Percentiles rank a stretch among this genome's conserved stretches.
Evolutionary conservation across 2,797 vertebrate species (phyloP).

Genomic region (Notoglanidium macrostoma): DNA sequence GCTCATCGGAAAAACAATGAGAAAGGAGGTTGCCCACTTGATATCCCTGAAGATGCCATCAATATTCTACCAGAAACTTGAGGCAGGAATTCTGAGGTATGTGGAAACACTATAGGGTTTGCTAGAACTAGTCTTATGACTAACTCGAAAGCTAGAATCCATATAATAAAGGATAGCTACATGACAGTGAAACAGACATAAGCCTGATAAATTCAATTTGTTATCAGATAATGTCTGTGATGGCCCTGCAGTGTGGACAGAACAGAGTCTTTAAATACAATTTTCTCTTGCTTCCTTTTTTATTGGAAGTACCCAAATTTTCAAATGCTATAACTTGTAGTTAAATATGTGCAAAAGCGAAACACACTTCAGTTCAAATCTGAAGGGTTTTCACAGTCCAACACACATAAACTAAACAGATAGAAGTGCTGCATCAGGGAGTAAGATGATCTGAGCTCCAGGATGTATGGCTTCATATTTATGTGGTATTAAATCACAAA

Average conservation of each 20-base stretch:
- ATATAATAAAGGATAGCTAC: neutral
- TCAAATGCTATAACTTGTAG: neutral
- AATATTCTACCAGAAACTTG: neutral
- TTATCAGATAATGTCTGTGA: neutral
- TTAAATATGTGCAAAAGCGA: neutral
- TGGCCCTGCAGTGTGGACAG: neutral
- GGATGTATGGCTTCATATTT: slow-evolving; percentile 4
- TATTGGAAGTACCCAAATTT: neutral
- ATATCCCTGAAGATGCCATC: neutral
- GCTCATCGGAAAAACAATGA: neutral
- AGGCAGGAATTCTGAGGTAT: neutral
- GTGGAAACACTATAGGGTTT: neutral
- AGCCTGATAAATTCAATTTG: neutral
- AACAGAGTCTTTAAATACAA: neutral
- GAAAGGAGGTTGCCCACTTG: neutral
- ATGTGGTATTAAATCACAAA: slow-evolving; percentile 21
- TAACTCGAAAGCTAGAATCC: neutral
- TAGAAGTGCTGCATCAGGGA: neutral
- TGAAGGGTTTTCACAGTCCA: neutral
- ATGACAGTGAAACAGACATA: neutral
- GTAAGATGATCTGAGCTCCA: slow-evolving; percentile 13
- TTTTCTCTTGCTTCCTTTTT: neutral
- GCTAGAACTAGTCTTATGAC: neutral
- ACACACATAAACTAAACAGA: neutral
- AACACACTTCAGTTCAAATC: neutral